Evolutionary conservation across 1,140 invertebrate genomes (phyloP).

Genomic region (Babylonia areolata): DNA sequence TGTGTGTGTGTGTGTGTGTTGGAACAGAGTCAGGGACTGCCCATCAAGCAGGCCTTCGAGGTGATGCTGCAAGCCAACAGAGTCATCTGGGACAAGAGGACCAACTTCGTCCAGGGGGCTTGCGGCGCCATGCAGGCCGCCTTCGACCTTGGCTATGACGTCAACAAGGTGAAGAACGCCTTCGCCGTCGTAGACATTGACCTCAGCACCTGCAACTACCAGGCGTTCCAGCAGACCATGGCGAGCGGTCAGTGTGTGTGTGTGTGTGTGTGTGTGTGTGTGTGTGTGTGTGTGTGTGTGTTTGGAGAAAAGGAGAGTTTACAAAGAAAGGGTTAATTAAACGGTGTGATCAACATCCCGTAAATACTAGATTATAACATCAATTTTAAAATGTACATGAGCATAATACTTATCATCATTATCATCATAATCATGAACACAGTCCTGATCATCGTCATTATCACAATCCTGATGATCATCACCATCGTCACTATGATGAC

Average conservation of each 20-base stretch:
- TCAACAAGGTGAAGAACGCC: constrained; percentile 22
- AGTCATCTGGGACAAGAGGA: constrained; percentile 49
- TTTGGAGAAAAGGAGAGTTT: too few relatives aligned
- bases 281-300: not conserved
- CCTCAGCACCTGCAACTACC: constrained; percentile 25
- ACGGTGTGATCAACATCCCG: too few relatives aligned
- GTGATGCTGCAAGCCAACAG: constrained; percentile 55
- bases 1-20: too few relatives aligned
- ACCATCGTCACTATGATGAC: too few relatives aligned
- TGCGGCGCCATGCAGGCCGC: constrained; percentile 58
- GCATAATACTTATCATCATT: too few relatives aligned
- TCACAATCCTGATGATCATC: too few relatives aligned
- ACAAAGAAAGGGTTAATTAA: too few relatives aligned
- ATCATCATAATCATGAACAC: too few relatives aligned
- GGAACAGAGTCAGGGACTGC: constrained; percentile 16
- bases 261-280: constrained; percentile 13
- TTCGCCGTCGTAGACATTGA: constrained; percentile 48
- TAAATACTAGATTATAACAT: too few relatives aligned
- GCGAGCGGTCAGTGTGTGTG: constrained; percentile 3
- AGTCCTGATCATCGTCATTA: too few relatives aligned
- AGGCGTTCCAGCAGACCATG: constrained; percentile 6
- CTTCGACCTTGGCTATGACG: constrained; percentile 49
- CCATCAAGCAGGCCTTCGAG: constrained; percentile 46
- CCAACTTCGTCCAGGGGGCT: constrained; percentile 48
- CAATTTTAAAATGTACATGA: too few relatives aligned